Evolutionary conservation across 2,113 vertebrate genomes (phyloP).

Genomic region (Eira barbara): DNA sequence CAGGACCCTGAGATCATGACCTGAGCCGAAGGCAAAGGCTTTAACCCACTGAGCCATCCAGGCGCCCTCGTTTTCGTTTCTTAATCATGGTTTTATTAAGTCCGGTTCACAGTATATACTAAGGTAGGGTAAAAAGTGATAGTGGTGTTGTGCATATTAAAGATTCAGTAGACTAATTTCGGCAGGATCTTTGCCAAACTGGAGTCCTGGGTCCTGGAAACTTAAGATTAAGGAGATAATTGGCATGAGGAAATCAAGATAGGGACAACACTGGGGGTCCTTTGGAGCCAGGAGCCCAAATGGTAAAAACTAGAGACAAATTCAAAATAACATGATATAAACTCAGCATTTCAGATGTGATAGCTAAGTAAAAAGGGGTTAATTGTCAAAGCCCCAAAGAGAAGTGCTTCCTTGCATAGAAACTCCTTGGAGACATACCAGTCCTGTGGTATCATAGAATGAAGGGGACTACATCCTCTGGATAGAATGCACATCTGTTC

Average conservation of each 20-base stretch:
- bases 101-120: neutral
- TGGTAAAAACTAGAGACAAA: neutral
- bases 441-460: too few relatives aligned
- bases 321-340: neutral
- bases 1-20: too few relatives aligned
- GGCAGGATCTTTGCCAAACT: neutral
- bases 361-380: neutral
- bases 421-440: neutral
- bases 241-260: fast-evolving
- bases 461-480: neutral
- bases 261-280: neutral
- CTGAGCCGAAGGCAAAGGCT: too few relatives aligned
- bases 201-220: neutral
- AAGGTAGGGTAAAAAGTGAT: neutral
- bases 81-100: neutral
- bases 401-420: neutral
- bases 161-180: neutral
- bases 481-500: neutral
- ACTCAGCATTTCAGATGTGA: neutral
- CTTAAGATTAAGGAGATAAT: neutral
- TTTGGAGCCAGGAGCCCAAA: neutral
- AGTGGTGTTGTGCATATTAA: neutral
- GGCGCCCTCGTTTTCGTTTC: neutral
- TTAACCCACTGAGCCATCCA: too few relatives aligned
- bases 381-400: neutral